Base-by-base conservation (phyloP, 1,140 invertebrate species). In the Acyrthosiphon pisum region DNA sequence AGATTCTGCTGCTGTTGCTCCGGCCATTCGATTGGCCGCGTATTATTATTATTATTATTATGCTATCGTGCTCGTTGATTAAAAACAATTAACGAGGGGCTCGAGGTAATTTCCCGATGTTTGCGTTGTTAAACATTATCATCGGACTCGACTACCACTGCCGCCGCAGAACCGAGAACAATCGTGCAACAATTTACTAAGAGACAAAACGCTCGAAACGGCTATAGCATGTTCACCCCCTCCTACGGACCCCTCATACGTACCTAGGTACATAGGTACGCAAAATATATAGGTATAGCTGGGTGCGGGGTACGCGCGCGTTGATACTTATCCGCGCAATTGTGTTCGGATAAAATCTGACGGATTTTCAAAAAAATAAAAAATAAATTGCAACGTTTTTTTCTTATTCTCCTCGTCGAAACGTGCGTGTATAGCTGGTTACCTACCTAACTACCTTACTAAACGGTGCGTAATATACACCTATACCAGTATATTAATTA, bases 11-110 rank as follows among this genome's bases (percentile, higher is more conserved):
- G 35, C 35, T 81, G 76, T 20, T 2, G 35, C 30, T 2, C 20
- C 18, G 6, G 18, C 3, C 44, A 20, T 50, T 50, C 46, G 87
- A 90, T 68, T 60, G 41, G 37, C 53, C 26, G 7, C 50, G 50
- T 53, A 53, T 22, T 53, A 53, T 53, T 53, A 53, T 50, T 60
- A 68, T 60, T 37, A 56, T 89, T 37, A 60, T 44, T 30, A 30
- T 44, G 60, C 60, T 44, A 68, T 90, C 89, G 88, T 90, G 50
- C 50, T 18, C 50, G 89, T 90, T 90, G 89, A 90, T 90, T 90
- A 90, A 90, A 90, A 90, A 90, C 89, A 90, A 90, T 90, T 90
- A 90, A 90, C 89, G 23, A 60, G 53, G 14, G 56, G n/a, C 22
- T 18, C 6, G 53, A 60, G 53, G 89, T 90, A 90, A 68, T 68